Evolutionary conservation across 1,140 invertebrate species (phyloP).

Genomic region (Ceratosolen solmsi): DNA sequence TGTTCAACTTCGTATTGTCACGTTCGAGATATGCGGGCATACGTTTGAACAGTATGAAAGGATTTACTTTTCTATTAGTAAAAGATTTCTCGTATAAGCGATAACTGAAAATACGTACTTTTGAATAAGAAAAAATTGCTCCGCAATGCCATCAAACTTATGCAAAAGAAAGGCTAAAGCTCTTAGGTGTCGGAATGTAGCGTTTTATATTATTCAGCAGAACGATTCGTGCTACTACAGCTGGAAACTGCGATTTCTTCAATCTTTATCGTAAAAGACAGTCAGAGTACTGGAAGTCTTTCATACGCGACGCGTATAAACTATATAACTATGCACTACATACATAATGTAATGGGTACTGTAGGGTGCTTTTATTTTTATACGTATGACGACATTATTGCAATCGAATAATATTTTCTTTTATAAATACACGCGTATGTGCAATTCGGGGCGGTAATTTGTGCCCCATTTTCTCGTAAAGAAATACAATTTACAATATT

Average conservation of each 20-base stretch:
- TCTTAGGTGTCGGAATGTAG: background rate
- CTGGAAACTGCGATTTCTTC: conserved; percentile 31
- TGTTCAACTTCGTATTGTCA: too few relatives aligned
- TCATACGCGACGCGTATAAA: background rate
- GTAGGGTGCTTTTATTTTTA: background rate
- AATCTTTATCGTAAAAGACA: conserved; percentile 31
- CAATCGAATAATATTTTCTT: background rate
- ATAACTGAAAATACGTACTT: background rate
- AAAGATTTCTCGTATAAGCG: too few relatives aligned
- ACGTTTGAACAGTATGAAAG: too few relatives aligned
- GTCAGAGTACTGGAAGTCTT: background rate
- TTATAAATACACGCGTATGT: too few relatives aligned
- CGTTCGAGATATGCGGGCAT: too few relatives aligned
- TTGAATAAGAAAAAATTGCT: background rate
- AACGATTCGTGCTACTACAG: conserved; percentile 7
- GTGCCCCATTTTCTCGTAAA: too few relatives aligned
- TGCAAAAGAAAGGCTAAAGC: background rate
- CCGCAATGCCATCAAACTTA: background rate
- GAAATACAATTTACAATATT: too few relatives aligned
- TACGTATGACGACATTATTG: background rate
- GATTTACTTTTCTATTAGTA: too few relatives aligned
- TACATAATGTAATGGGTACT: conserved; percentile 1
- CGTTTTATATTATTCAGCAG: conserved; percentile 28
- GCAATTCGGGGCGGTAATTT: too few relatives aligned
- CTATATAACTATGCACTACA: background rate